Evolutionary conservation across 2,888 invertebrate genomes (phyloP).

Genomic region (Pilophorus perplexus): DNA sequence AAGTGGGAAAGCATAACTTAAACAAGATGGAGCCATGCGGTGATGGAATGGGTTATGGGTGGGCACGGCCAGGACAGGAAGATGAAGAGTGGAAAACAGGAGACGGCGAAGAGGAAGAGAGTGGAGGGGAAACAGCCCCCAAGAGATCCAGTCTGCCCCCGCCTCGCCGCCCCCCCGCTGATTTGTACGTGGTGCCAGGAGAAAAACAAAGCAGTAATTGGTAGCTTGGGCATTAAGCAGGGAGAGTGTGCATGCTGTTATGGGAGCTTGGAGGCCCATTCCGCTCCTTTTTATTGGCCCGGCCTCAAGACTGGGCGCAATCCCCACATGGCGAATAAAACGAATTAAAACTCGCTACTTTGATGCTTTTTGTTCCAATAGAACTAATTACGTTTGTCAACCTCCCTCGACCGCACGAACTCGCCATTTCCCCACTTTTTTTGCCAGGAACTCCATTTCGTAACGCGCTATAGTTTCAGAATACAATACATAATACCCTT

Average conservation of each 20-base stretch:
- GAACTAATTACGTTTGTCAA: constrained; percentile 34
- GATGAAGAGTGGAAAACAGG: constrained; percentile 23
- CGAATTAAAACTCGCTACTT: constrained; percentile 40
- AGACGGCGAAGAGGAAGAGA: background rate
- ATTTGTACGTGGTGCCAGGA: constrained; percentile 33
- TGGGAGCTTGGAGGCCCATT: constrained; percentile 69
- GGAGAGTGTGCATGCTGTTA: constrained; percentile 56
- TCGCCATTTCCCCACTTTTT: constrained; percentile 14
- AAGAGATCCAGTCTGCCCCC: constrained; percentile 17
- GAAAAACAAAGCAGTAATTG: constrained; percentile 44
- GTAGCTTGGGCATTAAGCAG: constrained; percentile 60
- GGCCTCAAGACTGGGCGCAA: constrained; percentile 46
- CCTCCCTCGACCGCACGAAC: constrained; percentile 27
- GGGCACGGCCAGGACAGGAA: constrained; percentile 20
- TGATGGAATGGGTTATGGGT: constrained; percentile 32
- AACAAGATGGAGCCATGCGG: constrained; percentile 25
- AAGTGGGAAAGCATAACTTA: constrained; percentile 27
- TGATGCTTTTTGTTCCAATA: constrained; percentile 38
- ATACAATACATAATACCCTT: no score
- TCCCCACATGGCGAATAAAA: constrained; percentile 38
- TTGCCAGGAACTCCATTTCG: no score
- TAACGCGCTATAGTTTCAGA: no score
- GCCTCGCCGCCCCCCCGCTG: constrained; percentile 1
- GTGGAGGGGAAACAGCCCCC: constrained; percentile 17
- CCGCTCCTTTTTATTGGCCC: constrained; percentile 64